A percentile compares a stretch with the other conserved stretches of the same genome.
Evolutionary conservation across 2,113 vertebrate species (phyloP).

Genomic region (Patagioenas fasciata): DNA sequence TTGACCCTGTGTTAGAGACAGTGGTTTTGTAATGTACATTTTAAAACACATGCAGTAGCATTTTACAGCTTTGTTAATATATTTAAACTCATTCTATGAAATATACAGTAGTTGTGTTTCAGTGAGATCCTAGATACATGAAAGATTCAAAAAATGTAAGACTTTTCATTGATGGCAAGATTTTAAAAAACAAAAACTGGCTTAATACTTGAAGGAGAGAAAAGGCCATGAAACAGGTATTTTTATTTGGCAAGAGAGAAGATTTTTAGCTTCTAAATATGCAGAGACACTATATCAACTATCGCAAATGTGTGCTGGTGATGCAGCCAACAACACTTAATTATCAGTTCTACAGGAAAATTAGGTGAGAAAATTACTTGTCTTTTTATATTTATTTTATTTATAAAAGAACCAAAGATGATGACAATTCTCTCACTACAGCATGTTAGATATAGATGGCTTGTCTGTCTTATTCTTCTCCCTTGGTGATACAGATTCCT

Average conservation of each 20-base stretch:
- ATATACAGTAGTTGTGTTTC: background rate
- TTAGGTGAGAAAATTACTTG: conserved; percentile 86
- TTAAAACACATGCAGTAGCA: background rate
- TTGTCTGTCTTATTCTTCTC: background rate
- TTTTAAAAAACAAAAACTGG: background rate
- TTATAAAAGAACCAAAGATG: conserved; percentile 75
- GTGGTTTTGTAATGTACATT: background rate
- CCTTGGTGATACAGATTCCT: background rate
- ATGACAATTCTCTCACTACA: conserved; percentile 57
- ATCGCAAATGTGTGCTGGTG: conserved; percentile 75
- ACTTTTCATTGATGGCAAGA: background rate
- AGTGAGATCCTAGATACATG: background rate
- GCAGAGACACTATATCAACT: conserved; percentile 78
- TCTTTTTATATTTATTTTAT: conserved; percentile 84
- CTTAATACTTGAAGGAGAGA: conserved; percentile 20
- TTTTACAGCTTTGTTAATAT: background rate
- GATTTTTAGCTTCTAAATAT: conserved; percentile 77
- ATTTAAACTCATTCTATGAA: background rate
- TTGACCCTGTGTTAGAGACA: background rate
- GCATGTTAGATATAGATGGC: conserved; percentile 21
- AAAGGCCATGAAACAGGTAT: conserved; percentile 47
- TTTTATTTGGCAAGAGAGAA: conserved; percentile 70
- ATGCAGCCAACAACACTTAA: conserved; percentile 82
- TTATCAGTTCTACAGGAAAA: conserved; percentile 86
- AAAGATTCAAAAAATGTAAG: background rate